Evolutionary conservation across 2,113 vertebrate species (phyloP).

Genomic region (Ameiurus melas): DNA sequence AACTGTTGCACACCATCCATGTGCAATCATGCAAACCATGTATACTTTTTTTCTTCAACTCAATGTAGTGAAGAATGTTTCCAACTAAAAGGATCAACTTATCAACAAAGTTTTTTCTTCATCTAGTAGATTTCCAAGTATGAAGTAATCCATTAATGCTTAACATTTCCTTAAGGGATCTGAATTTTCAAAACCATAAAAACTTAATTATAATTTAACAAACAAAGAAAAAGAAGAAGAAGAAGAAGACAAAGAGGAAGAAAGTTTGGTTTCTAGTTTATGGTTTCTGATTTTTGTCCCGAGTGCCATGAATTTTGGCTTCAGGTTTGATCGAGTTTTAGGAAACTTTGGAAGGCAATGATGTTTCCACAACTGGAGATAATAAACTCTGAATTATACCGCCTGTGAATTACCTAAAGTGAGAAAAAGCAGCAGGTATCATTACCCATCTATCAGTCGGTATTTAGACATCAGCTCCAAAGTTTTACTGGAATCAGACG

Average conservation of each 20-base stretch:
- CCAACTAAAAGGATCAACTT: too few relatives aligned
- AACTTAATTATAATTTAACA: not conserved
- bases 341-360: not conserved
- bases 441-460: conserved; percentile 83
- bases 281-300: too few relatives aligned
- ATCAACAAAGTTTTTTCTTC: too few relatives aligned
- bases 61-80: too few relatives aligned
- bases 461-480: conserved; percentile 72
- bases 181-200: not conserved
- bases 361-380: not conserved
- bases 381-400: not conserved
- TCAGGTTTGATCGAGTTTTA: not conserved
- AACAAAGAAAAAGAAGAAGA: too few relatives aligned
- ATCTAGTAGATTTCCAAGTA: not conserved
- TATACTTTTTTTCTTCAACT: not conserved
- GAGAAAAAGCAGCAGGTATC: not conserved
- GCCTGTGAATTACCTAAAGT: not conserved
- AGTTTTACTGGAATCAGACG: conserved; percentile 55
- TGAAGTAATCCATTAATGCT: too few relatives aligned
- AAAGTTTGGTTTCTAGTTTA: too few relatives aligned
- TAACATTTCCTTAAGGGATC: too few relatives aligned
- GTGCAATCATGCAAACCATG: not conserved
- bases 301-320: not conserved
- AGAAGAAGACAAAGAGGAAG: too few relatives aligned
- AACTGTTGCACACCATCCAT: not conserved